A percentile compares a stretch with the other conserved stretches of the same genome.
Conservation (phyloP, 1,140 invertebrate genomes). For the Drosophila aff. region DNA sequence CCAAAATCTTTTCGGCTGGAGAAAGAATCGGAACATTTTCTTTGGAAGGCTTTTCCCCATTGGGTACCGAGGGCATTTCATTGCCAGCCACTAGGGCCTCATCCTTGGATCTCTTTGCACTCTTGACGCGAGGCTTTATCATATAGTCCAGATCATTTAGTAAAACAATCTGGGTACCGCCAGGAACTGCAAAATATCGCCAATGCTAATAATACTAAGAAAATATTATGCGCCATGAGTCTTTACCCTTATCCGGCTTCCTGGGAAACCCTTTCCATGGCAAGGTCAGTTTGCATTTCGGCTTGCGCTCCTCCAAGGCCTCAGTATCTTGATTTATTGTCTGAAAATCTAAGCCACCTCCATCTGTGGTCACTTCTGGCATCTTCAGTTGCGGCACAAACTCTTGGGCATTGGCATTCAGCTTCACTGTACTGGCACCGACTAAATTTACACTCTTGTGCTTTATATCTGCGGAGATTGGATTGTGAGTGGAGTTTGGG, state of each 20-base stretch:
- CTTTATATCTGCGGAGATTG: neutral
- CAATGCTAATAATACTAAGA: too few species aligned
- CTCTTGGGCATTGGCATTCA: slow-evolving; percentile 40
- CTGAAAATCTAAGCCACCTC: neutral
- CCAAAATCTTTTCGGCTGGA: neutral
- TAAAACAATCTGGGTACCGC: slow-evolving; percentile 14
- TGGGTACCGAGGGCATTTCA: neutral
- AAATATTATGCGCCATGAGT: neutral
- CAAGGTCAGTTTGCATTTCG: slow-evolving; percentile 27
- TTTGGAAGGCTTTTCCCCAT: neutral
- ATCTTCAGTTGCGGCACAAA: slow-evolving; percentile 39
- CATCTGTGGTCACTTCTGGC: neutral
- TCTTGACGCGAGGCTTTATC: slow-evolving; percentile 19
- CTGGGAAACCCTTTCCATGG: slow-evolving; percentile 72
- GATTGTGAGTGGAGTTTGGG: neutral
- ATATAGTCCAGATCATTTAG: slow-evolving; percentile 18
- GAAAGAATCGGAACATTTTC: neutral
- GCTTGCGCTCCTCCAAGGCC: neutral
- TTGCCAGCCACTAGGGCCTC: neutral
- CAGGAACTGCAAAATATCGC: neutral
- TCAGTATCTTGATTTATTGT: slow-evolving; percentile 4
- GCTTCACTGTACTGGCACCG: neutral
- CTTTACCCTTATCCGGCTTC: neutral
- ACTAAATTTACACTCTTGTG: neutral
- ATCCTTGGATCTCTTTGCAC: neutral